Evolutionary conservation across 2,888 invertebrate genomes (phyloP), one percentile per base, ranked within the genome.

Genomic region (Trisateles emortualis): DNA sequence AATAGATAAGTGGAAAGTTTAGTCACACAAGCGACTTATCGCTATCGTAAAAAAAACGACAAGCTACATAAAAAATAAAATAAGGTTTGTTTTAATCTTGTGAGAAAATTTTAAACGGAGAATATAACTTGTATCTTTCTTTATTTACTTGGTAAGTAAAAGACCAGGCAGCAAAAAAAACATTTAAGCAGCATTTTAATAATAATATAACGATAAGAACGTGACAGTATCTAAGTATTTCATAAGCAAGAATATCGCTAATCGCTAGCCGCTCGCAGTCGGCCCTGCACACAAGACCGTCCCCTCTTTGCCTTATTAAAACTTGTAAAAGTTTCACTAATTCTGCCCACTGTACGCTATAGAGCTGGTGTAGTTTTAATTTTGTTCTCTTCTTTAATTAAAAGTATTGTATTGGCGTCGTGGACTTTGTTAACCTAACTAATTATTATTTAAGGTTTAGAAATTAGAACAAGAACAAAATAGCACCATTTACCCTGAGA

Each of bases 311-410:
- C 55, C 62, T 68, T 68, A 72, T 70, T 71, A 72, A 72, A 71
- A 72, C 64, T 72, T 68, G 50, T 47, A 46, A 62, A 71, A 72
- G 45, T 70, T 67, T 63, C 49, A 64, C 63, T 70, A 70, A 73
- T 71, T 71, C 63, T 55, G 54, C 51, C 58, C 52, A 38, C 50
- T 48, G 57, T 56, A 60, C 61, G 57, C 64, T 69, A 63, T 64
- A 68, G 60, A 57, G 59, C 53, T 54, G 52, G 26, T 63, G 52
- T 56, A 68, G 58, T 66, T 68, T 65, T 63, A 65, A 55, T 58
- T 59, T 54, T 43, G 41, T 50, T 56, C 53, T 56, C 58, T 60
- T 50, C 51, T 49, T 52, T 72, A 73, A 73, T 73, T 73, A 71
- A 71, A 71, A 64, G 36, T 44, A 51, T 52, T 71, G 55, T 59